Percentiles rank a stretch among this genome's conserved stretches.
Conservation (phyloP, 2,888 invertebrate species). For the Noctuana brunneofusca region DNA sequence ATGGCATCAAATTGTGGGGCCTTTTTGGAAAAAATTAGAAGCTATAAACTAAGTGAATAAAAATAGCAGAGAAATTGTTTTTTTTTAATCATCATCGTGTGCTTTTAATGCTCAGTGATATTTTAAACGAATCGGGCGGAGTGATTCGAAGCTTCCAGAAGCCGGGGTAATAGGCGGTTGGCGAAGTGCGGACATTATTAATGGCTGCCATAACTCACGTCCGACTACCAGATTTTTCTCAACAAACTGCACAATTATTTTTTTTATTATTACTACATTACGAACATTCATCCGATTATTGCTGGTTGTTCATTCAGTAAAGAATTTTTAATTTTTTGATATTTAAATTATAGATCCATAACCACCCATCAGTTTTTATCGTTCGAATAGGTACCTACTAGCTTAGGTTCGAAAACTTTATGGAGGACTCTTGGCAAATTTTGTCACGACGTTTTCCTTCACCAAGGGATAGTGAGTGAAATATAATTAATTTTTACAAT, state of each 20-base stretch:
- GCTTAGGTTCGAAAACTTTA: too few relatives aligned
- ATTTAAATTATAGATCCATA: too few relatives aligned
- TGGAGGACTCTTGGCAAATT: too few relatives aligned
- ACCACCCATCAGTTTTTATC: too few relatives aligned
- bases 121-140: slow-evolving; percentile 29
- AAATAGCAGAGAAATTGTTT: background rate
- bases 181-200: slow-evolving; percentile 77
- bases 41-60: background rate
- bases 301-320: background rate
- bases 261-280: slow-evolving; percentile 15
- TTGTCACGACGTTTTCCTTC: too few relatives aligned
- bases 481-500: too few relatives aligned
- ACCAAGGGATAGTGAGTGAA: too few relatives aligned
- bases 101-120: slow-evolving; percentile 31
- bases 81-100: background rate
- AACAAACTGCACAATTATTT: slow-evolving; percentile 34
- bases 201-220: slow-evolving; percentile 72
- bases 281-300: background rate
- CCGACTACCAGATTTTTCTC: slow-evolving; percentile 72
- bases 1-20: background rate
- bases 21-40: background rate
- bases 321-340: too few relatives aligned
- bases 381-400: too few relatives aligned
- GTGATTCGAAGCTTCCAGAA: slow-evolving; percentile 48
- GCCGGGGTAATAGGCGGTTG: slow-evolving; percentile 64